Base-by-base conservation (phyloP, 1,140 invertebrate species). In the Anastrepha ludens region DNA sequence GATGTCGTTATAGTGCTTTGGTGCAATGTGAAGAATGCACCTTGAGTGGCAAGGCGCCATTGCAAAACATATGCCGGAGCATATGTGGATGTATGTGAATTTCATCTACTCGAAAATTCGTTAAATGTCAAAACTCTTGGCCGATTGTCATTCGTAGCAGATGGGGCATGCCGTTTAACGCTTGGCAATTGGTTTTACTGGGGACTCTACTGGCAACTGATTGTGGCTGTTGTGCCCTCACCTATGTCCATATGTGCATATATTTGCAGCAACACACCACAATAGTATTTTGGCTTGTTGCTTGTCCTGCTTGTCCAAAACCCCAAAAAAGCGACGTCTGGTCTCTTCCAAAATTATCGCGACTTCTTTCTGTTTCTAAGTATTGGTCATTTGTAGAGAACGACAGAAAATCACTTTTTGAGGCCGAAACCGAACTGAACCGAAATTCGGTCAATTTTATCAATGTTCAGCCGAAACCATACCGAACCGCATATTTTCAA, bases 121-220 rank as follows among this genome's bases (percentile, higher is more conserved):
- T 74, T 74, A 74, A 74, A 74, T 74, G 70, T 41, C 67, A 74
- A 74, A 74, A 74, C 11, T 47, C 67, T 74, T 15, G 13, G 44
- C 29, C 17, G 67, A 11, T 29, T 41, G 41, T 50, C 44, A 44
- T 3, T 74, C 41, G 44, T 74, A 29, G 29, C 29, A 29, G 29
- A 29, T 29, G 67, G 44, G 67, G 39, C 44, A 74, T 44, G 44
- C 17, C 11, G 39, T 47, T 6, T 41, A 41, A 67, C 11, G 65
- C 65, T 39, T 70, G 65, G 65, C 65, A 9, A 29, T 70, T 70
- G 65, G 3, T 29, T 11, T 11, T 15, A 29, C 65, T 11, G 20
- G 13, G 29, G 29, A 29, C 29, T 29, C 39, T 64, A 64, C 8
- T 29, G 29, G 39, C 8, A 3, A 7, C 65, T 20, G 39, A 9